These are phyloP conservation scores for Notechis scutatus DNA, from an alignment of 2,113 vertebrate species.

Conservation along the genomic window DNA sequence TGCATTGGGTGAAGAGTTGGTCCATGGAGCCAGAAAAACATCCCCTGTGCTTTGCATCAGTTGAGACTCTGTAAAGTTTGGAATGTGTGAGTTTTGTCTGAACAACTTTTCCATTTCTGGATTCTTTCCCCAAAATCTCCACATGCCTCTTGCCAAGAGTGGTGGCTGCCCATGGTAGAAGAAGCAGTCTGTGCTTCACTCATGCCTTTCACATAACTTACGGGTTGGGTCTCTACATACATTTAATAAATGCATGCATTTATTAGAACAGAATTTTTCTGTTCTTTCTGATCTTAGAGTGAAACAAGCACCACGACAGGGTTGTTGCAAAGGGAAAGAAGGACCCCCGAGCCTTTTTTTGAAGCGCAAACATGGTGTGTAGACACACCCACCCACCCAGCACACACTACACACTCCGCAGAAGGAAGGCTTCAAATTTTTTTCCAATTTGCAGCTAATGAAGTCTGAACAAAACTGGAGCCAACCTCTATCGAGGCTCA, in stretches of 20 bases:
- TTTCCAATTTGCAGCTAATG: background rate
- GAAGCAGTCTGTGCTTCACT: background rate
- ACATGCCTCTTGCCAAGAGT: background rate
- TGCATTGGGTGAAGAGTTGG: background rate
- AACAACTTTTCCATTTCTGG: background rate
- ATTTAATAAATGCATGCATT: background rate
- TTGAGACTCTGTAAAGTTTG: background rate
- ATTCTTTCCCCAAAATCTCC: background rate
- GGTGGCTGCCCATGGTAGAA: background rate
- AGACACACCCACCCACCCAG: background rate
- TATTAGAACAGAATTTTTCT: background rate
- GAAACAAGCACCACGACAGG: background rate
- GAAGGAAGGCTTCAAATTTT: background rate
- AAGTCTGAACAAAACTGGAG: background rate
- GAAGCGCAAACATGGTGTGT: background rate
- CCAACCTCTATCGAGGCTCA: accelerated
- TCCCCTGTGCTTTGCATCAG: background rate
- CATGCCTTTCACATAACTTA: background rate
- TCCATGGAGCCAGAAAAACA: background rate
- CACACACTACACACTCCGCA: background rate
- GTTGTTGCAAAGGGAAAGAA: background rate
- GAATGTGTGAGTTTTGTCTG: background rate
- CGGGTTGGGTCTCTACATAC: background rate
- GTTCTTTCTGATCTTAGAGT: background rate
- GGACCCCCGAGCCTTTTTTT: background rate